These are phyloP conservation scores for Meda fulgida DNA, from an alignment of 2,797 vertebrate species.

Conservation along the genomic window DNA sequence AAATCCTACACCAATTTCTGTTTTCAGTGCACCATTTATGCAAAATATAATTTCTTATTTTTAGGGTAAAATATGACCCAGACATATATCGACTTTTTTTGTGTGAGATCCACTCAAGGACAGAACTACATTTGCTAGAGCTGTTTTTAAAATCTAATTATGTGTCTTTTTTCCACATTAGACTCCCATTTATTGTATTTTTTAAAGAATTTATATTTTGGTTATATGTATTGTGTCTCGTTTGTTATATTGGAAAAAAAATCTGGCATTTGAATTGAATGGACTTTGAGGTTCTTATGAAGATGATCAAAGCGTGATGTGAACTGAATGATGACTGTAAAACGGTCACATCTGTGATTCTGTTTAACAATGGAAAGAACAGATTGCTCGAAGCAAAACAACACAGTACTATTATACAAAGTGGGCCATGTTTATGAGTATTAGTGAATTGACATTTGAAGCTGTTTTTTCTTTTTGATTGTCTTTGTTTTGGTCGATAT, in stretches of 20 bases:
- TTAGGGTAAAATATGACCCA: neutral
- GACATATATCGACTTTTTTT: neutral
- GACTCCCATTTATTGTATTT: slow-evolving; percentile 26
- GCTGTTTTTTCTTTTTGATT: neutral
- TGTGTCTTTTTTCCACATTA: neutral
- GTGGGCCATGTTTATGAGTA: slow-evolving; percentile 32
- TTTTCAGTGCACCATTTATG: neutral
- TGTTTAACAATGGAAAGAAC: slow-evolving; percentile 4
- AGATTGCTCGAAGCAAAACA: neutral
- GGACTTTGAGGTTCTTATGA: slow-evolving; percentile 4
- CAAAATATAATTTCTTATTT: slow-evolving; percentile 7
- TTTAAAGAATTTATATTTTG: slow-evolving; percentile 22
- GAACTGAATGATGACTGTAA: neutral
- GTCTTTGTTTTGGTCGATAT: neutral
- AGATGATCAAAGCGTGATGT: slow-evolving; percentile 36
- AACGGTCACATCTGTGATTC: slow-evolving; percentile 18
- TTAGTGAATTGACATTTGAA: slow-evolving; percentile 8
- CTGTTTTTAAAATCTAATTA: neutral
- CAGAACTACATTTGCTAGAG: slow-evolving; percentile 18
- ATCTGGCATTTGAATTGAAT: neutral
- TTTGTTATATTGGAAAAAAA: neutral
- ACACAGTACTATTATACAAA: slow-evolving; percentile 24
- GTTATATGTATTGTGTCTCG: slow-evolving; percentile 6
- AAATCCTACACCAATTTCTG: neutral
- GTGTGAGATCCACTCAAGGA: neutral